These are phyloP conservation scores for Hylaea fasciaria DNA, from an alignment of 2,888 invertebrate genomes.

Conservation along the genomic window DNA sequence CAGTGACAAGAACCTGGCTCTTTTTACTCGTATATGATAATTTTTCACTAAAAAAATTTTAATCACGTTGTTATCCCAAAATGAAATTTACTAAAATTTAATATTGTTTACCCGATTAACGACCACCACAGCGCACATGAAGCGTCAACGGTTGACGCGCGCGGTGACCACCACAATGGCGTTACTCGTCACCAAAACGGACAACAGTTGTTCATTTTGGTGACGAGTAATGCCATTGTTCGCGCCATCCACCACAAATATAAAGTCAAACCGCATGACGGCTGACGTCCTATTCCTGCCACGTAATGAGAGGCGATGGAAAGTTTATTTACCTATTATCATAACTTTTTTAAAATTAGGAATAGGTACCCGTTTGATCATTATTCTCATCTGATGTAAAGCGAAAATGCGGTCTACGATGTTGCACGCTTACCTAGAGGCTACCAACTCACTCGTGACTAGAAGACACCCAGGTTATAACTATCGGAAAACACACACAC, in stretches of 20 bases:
- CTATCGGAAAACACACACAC: too few species aligned
- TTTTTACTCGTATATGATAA: too few species aligned
- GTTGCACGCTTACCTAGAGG: too few species aligned
- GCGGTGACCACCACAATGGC: conserved; percentile 5
- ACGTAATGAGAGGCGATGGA: background rate
- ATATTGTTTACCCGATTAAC: background rate
- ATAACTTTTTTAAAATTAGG: background rate
- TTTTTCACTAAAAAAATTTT: background rate
- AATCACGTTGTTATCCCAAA: too few species aligned
- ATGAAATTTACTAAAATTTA: too few species aligned
- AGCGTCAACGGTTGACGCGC: conserved; percentile 5
- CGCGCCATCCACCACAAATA: conserved; percentile 26
- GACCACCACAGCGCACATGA: background rate
- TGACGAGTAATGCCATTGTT: too few species aligned
- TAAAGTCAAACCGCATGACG: conserved; percentile 19
- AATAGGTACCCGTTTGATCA: too few species aligned
- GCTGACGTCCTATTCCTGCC: conserved; percentile 5
- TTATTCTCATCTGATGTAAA: too few species aligned
- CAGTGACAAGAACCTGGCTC: too few species aligned
- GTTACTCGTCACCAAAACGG: conserved; percentile 18
- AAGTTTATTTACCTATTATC: conserved; percentile 1
- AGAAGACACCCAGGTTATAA: too few species aligned
- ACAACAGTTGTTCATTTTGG: conserved; percentile 24
- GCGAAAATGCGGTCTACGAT: too few species aligned
- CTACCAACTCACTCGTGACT: too few species aligned